phyloP scores from a whole-genome alignment of 2,113 vertebrate species.

The Puntigrus tetrazona region DNA sequence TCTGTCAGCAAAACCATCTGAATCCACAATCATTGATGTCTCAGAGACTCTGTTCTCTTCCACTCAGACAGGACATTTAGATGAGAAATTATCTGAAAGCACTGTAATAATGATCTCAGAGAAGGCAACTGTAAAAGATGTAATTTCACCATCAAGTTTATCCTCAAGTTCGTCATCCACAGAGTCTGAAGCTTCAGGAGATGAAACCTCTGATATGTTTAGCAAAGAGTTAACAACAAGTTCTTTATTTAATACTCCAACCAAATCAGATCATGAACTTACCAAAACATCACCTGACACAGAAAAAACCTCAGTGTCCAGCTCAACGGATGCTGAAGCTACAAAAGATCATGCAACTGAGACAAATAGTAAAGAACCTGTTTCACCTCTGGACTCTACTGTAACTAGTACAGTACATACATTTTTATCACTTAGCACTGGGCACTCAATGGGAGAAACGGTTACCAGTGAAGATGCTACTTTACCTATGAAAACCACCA shows the following conservation, averaged over 20 bases:
- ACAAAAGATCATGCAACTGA: background rate
- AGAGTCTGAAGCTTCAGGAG: background rate
- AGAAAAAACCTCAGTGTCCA: constrained; percentile 3
- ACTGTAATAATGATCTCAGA: background rate
- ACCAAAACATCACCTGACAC: background rate
- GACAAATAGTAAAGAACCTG: background rate
- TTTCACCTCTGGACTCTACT: background rate
- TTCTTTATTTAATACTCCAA: background rate
- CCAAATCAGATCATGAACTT: background rate
- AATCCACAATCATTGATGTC: background rate
- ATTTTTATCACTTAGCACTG: background rate
- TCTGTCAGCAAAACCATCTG: background rate
- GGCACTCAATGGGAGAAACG: accelerated
- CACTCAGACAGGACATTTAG: background rate
- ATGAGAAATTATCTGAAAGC: background rate
- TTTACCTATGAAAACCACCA: background rate
- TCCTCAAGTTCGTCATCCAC: background rate
- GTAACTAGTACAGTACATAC: accelerated
- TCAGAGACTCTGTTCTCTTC: background rate
- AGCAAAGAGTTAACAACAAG: background rate
- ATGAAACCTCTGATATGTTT: background rate
- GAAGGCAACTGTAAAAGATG: background rate
- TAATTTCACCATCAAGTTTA: background rate
- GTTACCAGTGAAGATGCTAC: background rate
- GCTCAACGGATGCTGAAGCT: too few species aligned